These are phyloP conservation scores for Abrostola tripartita DNA, from an alignment of 2,888 invertebrate genomes.

Conservation along the genomic window DNA sequence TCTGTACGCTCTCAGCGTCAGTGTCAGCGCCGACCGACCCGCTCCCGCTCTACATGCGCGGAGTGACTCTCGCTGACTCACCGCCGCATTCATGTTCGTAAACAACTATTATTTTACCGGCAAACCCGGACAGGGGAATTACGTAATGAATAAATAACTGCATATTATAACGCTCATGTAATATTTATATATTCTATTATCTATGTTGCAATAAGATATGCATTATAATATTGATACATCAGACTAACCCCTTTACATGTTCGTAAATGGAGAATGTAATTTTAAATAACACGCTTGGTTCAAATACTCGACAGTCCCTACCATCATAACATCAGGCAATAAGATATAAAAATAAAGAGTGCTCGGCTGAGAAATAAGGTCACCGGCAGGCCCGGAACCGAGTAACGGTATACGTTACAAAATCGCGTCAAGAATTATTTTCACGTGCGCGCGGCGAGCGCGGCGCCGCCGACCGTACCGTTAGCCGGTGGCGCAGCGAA, in stretches of 20 bases:
- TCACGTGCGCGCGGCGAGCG: constrained; percentile 82
- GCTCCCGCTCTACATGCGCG: constrained; percentile 62
- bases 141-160: constrained; percentile 57
- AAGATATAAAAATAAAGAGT: constrained; percentile 85
- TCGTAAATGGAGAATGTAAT: constrained; percentile 31
- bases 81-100: constrained; percentile 58
- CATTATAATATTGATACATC: constrained; percentile 16
- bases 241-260: constrained; percentile 9
- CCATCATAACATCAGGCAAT: constrained; percentile 73
- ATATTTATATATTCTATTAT: constrained; percentile 12
- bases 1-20: constrained; percentile 38
- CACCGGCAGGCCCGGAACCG: constrained; percentile 85
- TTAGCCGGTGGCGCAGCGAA: constrained; percentile 75
- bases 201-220: constrained; percentile 15
- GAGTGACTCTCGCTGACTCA: constrained; percentile 72
- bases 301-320: constrained; percentile 59
- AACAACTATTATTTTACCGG: constrained; percentile 66
- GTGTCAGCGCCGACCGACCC: constrained; percentile 55
- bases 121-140: constrained; percentile 57
- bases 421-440: constrained; percentile 88
- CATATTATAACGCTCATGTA: constrained; percentile 28
- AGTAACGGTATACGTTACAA: constrained; percentile 87
- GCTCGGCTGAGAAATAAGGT: constrained; percentile 84
- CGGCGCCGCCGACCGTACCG: constrained; percentile 75
- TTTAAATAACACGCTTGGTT: constrained; percentile 59